These are phyloP conservation scores for Anarrhichthys ocellatus DNA, from an alignment of 2,113 vertebrate species.

Conservation along the genomic window DNA sequence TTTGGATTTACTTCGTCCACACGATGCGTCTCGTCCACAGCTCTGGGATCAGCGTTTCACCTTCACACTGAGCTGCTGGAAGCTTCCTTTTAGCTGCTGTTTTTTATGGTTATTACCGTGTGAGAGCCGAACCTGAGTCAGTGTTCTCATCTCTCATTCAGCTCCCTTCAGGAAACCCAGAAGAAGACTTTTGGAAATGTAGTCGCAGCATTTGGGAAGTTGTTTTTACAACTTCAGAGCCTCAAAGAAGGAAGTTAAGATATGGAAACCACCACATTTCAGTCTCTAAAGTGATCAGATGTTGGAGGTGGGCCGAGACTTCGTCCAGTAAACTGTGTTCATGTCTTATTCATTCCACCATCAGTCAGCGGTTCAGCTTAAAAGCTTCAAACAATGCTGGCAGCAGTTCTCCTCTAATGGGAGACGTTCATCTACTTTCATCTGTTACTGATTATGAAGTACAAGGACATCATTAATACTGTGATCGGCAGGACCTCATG, in stretches of 20 bases:
- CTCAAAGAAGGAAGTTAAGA: not conserved
- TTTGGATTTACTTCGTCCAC: conserved; percentile 10
- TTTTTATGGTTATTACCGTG: conserved; percentile 33
- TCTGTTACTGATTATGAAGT: no score
- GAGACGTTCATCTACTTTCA: no score
- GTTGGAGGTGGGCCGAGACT: not conserved
- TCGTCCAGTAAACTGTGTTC: not conserved
- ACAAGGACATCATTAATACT: no score
- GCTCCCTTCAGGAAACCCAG: not conserved
- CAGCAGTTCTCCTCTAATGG: not conserved
- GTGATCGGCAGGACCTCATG: no score
- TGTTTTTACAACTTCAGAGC: not conserved
- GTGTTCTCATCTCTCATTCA: conserved; percentile 11
- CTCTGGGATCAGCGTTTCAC: conserved; percentile 31
- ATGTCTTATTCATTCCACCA: conserved; percentile 14
- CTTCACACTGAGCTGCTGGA: not conserved
- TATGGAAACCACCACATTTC: not conserved
- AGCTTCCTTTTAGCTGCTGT: conserved; percentile 31
- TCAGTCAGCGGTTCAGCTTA: not conserved
- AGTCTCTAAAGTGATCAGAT: no score
- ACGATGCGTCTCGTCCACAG: conserved; percentile 29
- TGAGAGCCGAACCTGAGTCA: conserved; percentile 2
- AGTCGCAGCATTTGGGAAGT: not conserved
- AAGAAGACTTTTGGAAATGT: not conserved
- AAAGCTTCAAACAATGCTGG: no score